Percentiles rank a stretch among this genome's conserved stretches.
Evolutionary conservation across 2,797 vertebrate species (phyloP).

Genomic region (Anguilla marmorata): DNA sequence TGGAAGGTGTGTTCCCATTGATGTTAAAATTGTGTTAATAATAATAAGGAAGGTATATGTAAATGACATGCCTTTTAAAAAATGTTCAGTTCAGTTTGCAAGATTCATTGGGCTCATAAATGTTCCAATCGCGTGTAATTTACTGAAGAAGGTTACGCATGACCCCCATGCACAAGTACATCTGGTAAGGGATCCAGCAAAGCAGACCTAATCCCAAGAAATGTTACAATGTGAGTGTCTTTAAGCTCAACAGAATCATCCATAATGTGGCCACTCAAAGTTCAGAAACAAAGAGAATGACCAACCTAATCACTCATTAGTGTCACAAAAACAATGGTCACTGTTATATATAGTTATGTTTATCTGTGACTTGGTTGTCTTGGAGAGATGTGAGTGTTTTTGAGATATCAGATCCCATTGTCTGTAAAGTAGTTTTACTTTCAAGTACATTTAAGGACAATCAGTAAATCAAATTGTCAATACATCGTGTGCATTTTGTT

Average conservation of each 20-base stretch:
- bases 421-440: not conserved
- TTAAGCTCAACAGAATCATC: not conserved
- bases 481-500: not conserved
- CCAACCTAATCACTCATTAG: not conserved
- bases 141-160: not conserved
- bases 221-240: not conserved
- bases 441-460: not conserved
- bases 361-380: not conserved
- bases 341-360: not conserved
- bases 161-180: not conserved
- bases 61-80: not conserved
- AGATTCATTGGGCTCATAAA: not conserved
- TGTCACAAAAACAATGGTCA: not conserved
- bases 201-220: not conserved
- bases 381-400: not conserved
- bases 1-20: not conserved
- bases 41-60: not conserved
- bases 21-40: not conserved
- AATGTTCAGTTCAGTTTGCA: not conserved
- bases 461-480: not conserved
- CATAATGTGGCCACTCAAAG: not conserved
- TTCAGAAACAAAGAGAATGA: not conserved
- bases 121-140: not conserved
- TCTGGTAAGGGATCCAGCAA: not conserved
- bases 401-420: not conserved